Evolutionary conservation across 2,113 vertebrate genomes (phyloP).

Genomic region (Anthoscopus minutus): DNA sequence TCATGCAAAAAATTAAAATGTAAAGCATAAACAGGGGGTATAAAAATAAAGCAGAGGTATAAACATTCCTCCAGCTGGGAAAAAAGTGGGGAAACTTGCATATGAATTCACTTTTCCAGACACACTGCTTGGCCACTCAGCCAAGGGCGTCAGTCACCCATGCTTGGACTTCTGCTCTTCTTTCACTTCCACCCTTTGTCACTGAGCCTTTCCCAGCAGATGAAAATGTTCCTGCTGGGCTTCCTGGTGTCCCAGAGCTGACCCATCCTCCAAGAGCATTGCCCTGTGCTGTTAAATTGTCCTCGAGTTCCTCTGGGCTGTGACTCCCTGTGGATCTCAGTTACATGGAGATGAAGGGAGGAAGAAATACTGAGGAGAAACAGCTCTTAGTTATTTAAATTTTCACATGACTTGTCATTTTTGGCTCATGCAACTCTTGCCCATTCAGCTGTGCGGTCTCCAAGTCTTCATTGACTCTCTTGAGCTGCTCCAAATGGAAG

Average conservation of each 20-base stretch:
- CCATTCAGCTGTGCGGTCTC: neutral
- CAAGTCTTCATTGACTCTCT: neutral
- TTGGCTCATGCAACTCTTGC: neutral
- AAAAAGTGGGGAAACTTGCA: neutral
- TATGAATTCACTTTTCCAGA: neutral
- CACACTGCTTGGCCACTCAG: neutral
- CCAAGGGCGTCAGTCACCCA: accelerated
- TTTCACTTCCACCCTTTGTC: neutral
- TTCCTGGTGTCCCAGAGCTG: neutral
- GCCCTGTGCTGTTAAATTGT: neutral
- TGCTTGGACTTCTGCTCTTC: neutral
- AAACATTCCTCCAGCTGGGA: neutral
- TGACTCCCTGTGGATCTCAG: neutral
- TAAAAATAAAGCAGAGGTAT: neutral
- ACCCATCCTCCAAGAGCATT: neutral
- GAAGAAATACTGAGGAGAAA: neutral
- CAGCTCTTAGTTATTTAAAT: neutral
- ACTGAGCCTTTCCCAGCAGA: neutral
- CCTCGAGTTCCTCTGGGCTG: neutral
- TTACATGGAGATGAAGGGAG: neutral
- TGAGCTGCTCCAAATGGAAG: neutral
- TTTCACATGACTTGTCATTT: neutral
- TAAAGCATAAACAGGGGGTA: neutral
- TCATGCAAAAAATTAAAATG: neutral
- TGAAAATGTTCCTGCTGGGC: neutral